A percentile compares a stretch with the other conserved stretches of the same genome.
Conservation (phyloP, 2,113 vertebrate species). For the Rutilus rutilus region DNA sequence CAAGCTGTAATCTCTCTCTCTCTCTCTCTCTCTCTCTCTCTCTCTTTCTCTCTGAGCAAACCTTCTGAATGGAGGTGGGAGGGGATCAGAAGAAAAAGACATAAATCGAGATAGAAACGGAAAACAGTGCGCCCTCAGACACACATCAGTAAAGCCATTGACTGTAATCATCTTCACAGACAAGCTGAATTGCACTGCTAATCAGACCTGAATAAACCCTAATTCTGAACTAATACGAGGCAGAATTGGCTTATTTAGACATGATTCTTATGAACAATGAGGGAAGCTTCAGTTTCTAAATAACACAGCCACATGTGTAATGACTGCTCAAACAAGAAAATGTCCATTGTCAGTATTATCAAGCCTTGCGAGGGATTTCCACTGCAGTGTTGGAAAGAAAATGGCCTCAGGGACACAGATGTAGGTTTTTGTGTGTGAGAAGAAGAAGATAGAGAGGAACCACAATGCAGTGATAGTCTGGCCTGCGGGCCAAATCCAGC, state of each 20-base stretch:
- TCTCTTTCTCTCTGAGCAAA: too few relatives aligned
- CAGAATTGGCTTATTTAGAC: constrained; percentile 11
- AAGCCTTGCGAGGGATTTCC: constrained; percentile 8
- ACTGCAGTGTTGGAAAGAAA: constrained; percentile 16
- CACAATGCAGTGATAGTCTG: not conserved
- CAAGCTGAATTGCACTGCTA: constrained; percentile 37
- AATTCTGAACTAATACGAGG: constrained; percentile 39
- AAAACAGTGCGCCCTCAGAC: not conserved
- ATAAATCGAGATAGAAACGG: not conserved
- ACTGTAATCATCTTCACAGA: constrained; percentile 43
- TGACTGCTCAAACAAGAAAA: not conserved
- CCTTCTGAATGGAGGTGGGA: not conserved
- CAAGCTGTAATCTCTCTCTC: not conserved
- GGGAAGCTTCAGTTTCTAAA: constrained; percentile 16
- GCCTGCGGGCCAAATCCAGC: constrained; percentile 3
- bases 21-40: not conserved
- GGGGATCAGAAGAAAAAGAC: not conserved
- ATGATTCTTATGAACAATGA: not conserved
- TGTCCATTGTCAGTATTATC: constrained; percentile 23
- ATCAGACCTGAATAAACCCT: constrained; percentile 45
- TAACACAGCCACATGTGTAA: constrained; percentile 23
- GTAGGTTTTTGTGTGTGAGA: constrained; percentile 16
- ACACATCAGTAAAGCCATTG: constrained; percentile 12
- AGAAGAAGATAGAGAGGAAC: constrained; percentile 9
- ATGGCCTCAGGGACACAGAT: constrained; percentile 16